phyloP scores from a whole-genome alignment of 2,888 invertebrate species.

The Sinohyriopsis cumingii region DNA sequence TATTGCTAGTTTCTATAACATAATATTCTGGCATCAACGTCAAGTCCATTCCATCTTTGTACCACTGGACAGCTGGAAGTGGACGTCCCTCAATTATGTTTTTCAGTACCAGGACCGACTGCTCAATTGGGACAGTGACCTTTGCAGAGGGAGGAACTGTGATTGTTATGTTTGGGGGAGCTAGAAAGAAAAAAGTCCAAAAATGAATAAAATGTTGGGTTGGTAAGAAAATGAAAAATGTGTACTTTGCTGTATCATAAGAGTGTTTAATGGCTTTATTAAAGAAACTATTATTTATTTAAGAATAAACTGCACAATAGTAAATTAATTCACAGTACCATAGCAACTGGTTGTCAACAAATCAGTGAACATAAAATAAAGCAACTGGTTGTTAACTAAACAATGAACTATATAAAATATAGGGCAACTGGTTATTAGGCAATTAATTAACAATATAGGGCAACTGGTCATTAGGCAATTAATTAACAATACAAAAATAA shows the following conservation, averaged over 20 bases:
- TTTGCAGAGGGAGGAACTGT: slow-evolving; percentile 22
- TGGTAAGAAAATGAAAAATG: not conserved
- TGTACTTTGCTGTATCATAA: not conserved
- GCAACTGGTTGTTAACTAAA: too few relatives aligned
- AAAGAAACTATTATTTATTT: too few relatives aligned
- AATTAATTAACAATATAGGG: too few relatives aligned
- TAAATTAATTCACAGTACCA: too few relatives aligned
- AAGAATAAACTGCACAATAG: too few relatives aligned
- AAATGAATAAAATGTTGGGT: not conserved
- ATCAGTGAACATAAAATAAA: too few relatives aligned
- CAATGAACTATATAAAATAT: too few relatives aligned
- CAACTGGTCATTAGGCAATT: too few relatives aligned
- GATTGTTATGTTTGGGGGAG: slow-evolving; percentile 42
- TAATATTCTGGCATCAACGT: slow-evolving; percentile 41
- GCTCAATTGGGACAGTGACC: slow-evolving; percentile 40
- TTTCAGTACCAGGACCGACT: slow-evolving; percentile 40
- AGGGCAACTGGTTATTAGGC: too few relatives aligned
- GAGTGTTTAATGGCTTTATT: too few relatives aligned
- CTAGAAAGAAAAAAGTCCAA: slow-evolving; percentile 30
- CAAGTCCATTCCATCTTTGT: slow-evolving; percentile 49
- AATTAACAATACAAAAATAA: too few relatives aligned
- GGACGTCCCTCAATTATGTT: slow-evolving; percentile 58
- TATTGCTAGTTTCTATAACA: slow-evolving; percentile 30
- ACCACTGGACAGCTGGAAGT: slow-evolving; percentile 54
- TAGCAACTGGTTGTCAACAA: too few relatives aligned